Conservation (phyloP, 1,140 invertebrate genomes). For the Diuraphis noxia region DNA sequence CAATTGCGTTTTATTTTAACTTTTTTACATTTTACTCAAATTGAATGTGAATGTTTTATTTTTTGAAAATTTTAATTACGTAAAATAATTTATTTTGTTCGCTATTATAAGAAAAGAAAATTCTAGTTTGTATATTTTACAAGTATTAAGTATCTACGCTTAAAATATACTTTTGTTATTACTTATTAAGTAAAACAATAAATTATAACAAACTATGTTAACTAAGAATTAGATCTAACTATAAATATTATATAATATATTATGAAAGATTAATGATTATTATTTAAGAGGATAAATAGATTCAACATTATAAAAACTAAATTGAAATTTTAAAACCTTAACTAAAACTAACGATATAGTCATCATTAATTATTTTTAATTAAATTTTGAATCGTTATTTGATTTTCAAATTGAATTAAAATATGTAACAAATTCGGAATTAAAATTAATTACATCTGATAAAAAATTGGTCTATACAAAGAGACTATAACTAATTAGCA, state of each 20-base stretch:
- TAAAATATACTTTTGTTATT: neutral
- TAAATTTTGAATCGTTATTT: neutral
- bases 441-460: neutral
- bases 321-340: neutral
- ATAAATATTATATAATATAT: neutral
- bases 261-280: constrained; percentile 6
- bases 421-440: constrained; percentile 21
- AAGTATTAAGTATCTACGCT: neutral
- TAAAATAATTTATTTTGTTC: neutral
- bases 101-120: neutral
- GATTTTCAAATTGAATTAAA: neutral
- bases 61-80: neutral
- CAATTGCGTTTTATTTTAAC: constrained; percentile 6
- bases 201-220: constrained; percentile 3
- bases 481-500: neutral
- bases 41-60: neutral
- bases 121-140: neutral
- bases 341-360: neutral
- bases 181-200: too few relatives aligned
- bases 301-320: constrained; percentile 7
- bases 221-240: constrained; percentile 3
- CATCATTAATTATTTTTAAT: neutral
- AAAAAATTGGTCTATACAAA: neutral
- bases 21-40: neutral
- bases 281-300: neutral